Evolutionary conservation across 2,797 vertebrate species (phyloP).

Genomic region (Betta splendens): DNA sequence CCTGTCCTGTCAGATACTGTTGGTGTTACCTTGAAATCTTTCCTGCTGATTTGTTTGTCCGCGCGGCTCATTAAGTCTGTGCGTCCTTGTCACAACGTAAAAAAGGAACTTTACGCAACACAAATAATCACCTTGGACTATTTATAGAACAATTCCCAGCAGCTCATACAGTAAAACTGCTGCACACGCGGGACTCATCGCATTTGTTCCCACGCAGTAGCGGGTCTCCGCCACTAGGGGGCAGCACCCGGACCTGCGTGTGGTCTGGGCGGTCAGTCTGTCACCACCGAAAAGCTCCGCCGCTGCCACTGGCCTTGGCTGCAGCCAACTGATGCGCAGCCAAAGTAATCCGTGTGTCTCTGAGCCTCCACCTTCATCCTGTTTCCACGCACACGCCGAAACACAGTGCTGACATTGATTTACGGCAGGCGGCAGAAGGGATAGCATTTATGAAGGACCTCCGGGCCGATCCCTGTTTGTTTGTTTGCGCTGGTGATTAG

Average conservation of each 20-base stretch:
- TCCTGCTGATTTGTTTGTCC: conserved; percentile 58
- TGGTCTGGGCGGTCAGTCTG: conserved; percentile 57
- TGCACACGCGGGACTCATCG: neutral
- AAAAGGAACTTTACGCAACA: too few species aligned
- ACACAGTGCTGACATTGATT: conserved; percentile 73
- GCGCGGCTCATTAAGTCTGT: conserved; percentile 5
- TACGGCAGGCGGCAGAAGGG: conserved; percentile 64
- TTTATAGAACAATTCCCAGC: conserved; percentile 1
- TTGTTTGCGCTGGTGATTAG: conserved; percentile 80
- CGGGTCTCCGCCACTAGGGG: conserved; percentile 59
- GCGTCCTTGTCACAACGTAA: conserved; percentile 16
- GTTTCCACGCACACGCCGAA: conserved; percentile 41
- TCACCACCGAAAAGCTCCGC: conserved; percentile 50
- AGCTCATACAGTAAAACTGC: neutral
- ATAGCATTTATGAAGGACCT: conserved; percentile 74
- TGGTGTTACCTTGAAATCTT: conserved; percentile 48
- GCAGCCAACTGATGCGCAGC: conserved; percentile 63
- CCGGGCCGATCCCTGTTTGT: conserved; percentile 67
- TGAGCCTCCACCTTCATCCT: conserved; percentile 49
- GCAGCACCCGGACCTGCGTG: conserved; percentile 59
- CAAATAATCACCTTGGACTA: too few species aligned
- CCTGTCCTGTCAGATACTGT: conserved; percentile 65
- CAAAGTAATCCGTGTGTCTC: conserved; percentile 75
- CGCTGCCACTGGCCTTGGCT: conserved; percentile 36
- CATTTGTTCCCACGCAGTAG: conserved; percentile 25